Evolutionary conservation across 2,888 invertebrate species (phyloP), one percentile per base, ranked within the genome.

Genomic region (Pseudococcus longispinus): DNA sequence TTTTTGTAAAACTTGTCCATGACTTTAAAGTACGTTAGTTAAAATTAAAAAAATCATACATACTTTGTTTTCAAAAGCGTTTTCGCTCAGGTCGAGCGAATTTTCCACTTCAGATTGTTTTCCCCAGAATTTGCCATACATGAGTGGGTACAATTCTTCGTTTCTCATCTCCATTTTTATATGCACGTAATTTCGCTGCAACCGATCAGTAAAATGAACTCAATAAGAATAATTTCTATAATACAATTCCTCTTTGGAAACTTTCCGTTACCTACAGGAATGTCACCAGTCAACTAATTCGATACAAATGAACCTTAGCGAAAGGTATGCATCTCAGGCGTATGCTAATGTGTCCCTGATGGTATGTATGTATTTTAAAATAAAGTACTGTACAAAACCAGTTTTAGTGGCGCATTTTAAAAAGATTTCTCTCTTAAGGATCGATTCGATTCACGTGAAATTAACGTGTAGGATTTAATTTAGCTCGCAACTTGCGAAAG

Each of bases 41-140:
- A 70, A 29, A 70, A 70, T 26, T 32, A 5, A 18, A 70, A 65
- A 80, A 80, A 80, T n/a, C 77, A 80, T 80, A 42, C 77, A 42
- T 80, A 80, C 77, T 80, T 80, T 42, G 77, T 37, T 42, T 13
- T 80, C 42, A 20, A 42, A 80, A n/a, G 15, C 42, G 18, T 80
- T 80, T n/a, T 42, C 42, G 26, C 18, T 13, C 77, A 80, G 29
- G 37, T 80, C 37, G 42, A 80, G 42, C 42, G 77, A 80, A 18
- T 74, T 2, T 80, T 80, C 77, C 2, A 80, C 77, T 37, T 80
- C 77, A 9, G 42, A 8, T 80, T 74, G 74, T 13, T 80, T 80
- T 42, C 42, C 42, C 77, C 77, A 80, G 20, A 42, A 80, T 80
- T 80, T 80, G 20, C 37, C 37, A 6, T 37, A 80, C 42, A 42